Evolutionary conservation across 2,797 vertebrate species (phyloP), one percentile per base, ranked within the genome.

Genomic region (Oophaga sylvatica): DNA sequence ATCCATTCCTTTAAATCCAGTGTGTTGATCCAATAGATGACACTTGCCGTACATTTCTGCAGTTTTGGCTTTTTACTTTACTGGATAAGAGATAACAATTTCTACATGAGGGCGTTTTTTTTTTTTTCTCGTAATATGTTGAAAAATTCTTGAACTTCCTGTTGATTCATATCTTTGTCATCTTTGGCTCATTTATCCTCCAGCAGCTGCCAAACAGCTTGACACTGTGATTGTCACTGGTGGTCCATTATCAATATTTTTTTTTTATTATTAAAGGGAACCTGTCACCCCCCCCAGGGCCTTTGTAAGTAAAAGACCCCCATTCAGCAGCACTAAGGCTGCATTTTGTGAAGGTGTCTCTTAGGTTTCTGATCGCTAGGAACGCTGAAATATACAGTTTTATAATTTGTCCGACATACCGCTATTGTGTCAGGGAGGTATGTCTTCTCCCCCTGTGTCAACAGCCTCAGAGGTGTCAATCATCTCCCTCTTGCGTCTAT

Each of bases 81-180:
- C 9, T 76, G 31, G 41, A 65, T 77, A 59, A n/a, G 20, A 70
- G 35, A 6, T 6, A 77, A 59, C 8, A 17, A 70, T 13, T 53
- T 76, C 53, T 13, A 3, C 29, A 8, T 81, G 48, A 63, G 62
- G 57, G 29, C 12, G 26, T 73, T 82, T 87, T 67, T 83, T 83
- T 67, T 2, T 53, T 53, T 53, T 63, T 45, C n/a, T n/a, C 70
- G 75, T 10, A 78, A 80, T 60, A 22, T 31, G 31, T 75, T 63
- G 76, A 73, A 9, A 35, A 45, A 59, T 26, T 83, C 57, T 41
- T 83, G 8, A 7, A 41, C 84, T 88, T 88, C 87, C 87, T 88
- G 81, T 80, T 88, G 56, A 84, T 62, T 84, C 35, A 84, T 80
- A 29, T 48, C 75, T 62, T 79, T 70, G 6, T 41, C 62, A 15